phyloP scores from a whole-genome alignment of 1,140 invertebrate genomes.

The Camponotus vicinus region DNA sequence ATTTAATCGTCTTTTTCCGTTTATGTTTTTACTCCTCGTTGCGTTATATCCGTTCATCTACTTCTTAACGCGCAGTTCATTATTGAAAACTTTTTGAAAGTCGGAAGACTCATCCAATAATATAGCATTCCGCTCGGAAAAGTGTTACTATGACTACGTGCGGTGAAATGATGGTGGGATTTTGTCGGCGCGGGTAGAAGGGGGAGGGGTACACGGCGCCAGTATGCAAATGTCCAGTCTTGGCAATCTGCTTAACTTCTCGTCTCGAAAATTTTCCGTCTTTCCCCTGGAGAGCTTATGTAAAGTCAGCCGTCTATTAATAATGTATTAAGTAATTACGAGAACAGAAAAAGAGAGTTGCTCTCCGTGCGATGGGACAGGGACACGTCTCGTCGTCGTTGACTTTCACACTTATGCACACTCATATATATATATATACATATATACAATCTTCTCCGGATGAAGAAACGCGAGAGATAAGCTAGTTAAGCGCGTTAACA shows the following conservation, averaged over 20 bases:
- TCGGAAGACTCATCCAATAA: constrained; percentile 45
- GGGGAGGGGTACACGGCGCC: constrained; percentile 33
- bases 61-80: constrained; percentile 27
- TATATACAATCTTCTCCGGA: constrained; percentile 40
- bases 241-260: constrained; percentile 84
- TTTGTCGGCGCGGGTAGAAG: constrained; percentile 13
- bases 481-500: constrained; percentile 60
- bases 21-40: neutral
- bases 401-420: constrained; percentile 45
- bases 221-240: constrained; percentile 83
- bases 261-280: constrained; percentile 80
- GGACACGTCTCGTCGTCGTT: neutral
- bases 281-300: constrained; percentile 81
- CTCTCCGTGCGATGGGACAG: neutral
- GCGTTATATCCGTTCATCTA: neutral
- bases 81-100: constrained; percentile 58
- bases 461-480: constrained; percentile 43
- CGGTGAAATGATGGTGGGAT: constrained; percentile 34
- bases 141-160: constrained; percentile 49
- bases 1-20: neutral
- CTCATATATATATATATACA: neutral
- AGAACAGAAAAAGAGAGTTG: constrained; percentile 76
- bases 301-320: constrained; percentile 84
- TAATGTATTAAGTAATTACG: constrained; percentile 85
- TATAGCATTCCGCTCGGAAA: constrained; percentile 23